Evolutionary conservation across 1,140 invertebrate genomes (phyloP).

Genomic region (Pentalonia nigronervosa): DNA sequence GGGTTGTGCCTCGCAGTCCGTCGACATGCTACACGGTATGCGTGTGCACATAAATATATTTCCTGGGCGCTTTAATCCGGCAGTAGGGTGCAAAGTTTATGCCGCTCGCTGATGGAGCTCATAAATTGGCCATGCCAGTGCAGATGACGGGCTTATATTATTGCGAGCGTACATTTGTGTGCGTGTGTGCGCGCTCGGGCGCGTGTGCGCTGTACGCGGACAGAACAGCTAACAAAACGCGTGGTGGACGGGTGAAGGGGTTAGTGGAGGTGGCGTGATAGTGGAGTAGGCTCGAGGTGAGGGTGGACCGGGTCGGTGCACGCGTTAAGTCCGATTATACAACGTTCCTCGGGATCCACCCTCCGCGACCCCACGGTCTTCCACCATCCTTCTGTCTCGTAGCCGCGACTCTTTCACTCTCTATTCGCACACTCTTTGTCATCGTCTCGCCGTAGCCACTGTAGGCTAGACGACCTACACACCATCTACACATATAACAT

Average conservation of each 20-base stretch:
- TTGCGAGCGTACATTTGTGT: background rate
- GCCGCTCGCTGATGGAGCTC: slow-evolving; percentile 35
- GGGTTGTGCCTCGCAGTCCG: background rate
- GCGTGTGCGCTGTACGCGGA: background rate
- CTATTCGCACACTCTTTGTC: background rate
- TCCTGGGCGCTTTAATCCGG: background rate
- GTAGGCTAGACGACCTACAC: background rate
- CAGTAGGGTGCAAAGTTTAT: slow-evolving; percentile 23
- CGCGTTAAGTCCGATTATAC: slow-evolving; percentile 40
- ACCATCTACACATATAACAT: background rate
- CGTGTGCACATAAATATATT: background rate
- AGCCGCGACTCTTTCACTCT: background rate
- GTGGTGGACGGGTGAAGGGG: background rate
- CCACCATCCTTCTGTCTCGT: background rate
- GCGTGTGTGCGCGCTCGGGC: background rate
- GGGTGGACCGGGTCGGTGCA: background rate
- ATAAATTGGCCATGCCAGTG: slow-evolving; percentile 42
- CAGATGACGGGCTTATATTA: slow-evolving; percentile 40
- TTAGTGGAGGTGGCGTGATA: background rate
- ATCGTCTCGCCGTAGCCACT: background rate
- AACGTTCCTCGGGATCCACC: background rate
- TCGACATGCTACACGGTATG: background rate
- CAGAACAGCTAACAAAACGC: background rate
- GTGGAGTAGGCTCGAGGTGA: background rate
- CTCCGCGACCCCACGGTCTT: background rate